Evolutionary conservation across 2,888 invertebrate species (phyloP).

Genomic region (Horisme vitalbata): DNA sequence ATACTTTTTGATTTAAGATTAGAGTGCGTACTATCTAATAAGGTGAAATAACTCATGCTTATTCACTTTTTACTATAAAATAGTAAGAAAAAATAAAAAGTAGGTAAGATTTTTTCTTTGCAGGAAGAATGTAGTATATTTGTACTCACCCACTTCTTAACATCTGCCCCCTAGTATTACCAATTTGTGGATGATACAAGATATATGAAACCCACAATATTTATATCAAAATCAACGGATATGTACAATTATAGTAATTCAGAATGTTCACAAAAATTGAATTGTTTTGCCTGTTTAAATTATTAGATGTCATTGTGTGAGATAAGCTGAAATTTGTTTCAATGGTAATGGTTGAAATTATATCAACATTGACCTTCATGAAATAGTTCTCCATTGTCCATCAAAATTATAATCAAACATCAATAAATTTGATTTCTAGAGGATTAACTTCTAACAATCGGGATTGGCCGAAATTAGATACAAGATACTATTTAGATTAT

Average conservation of each 20-base stretch:
- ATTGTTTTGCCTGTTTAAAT: conserved; percentile 33
- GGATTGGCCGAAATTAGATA: no score
- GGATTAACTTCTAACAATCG: no score
- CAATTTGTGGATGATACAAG: conserved; percentile 1
- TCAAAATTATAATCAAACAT: not conserved
- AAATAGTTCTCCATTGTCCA: not conserved
- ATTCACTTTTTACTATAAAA: no score
- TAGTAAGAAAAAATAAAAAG: no score
- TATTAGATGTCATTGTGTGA: conserved; percentile 22
- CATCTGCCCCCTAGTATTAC: not conserved
- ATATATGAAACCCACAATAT: conserved; percentile 6
- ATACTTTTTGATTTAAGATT: no score
- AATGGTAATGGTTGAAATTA: conserved; percentile 25
- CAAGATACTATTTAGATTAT: no score
- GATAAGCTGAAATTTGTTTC: conserved; percentile 20
- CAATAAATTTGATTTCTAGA: no score
- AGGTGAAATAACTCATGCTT: no score
- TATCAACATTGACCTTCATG: conserved; percentile 20
- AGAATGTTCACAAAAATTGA: conserved; percentile 38
- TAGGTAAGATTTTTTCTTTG: no score
- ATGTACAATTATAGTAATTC: conserved; percentile 47
- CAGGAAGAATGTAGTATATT: not conserved
- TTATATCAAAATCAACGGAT: conserved; percentile 47
- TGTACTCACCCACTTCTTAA: conserved; percentile 2
- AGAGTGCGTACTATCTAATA: no score